These are phyloP conservation scores for Tupaia chinensis DNA, from an alignment of 2,113 vertebrate species.

Conservation along the genomic window DNA sequence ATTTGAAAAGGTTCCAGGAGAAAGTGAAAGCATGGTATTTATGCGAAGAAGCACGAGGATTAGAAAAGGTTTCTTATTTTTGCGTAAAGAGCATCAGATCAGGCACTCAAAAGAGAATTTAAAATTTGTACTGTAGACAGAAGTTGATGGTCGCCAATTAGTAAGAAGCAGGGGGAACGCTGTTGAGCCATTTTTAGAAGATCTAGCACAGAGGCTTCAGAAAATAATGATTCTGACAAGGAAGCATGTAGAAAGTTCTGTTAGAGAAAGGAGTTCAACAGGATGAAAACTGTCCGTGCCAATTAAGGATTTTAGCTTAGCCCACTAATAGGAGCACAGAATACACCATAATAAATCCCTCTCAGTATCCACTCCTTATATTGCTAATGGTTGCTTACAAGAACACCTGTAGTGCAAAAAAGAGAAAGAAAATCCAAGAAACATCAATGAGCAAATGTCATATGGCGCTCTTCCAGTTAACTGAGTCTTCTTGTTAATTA, in stretches of 20 bases:
- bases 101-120: not conserved
- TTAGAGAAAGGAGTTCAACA: not conserved
- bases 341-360: not conserved
- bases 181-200: constrained; percentile 15
- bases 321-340: not conserved
- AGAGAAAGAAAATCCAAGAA: constrained; percentile 22
- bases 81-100: not conserved
- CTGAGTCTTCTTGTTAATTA: not conserved
- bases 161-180: not conserved
- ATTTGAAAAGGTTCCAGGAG: not conserved
- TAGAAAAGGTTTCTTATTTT: not conserved
- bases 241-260: not conserved
- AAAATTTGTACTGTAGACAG: not conserved
- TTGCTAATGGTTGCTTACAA: not conserved
- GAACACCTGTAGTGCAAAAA: not conserved
- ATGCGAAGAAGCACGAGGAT: not conserved
- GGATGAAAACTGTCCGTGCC: not conserved
- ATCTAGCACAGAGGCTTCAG: not conserved
- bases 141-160: constrained; percentile 28
- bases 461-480: not conserved
- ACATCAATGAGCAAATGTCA: not conserved
- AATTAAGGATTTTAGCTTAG: not conserved
- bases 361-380: not conserved
- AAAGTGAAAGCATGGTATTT: not conserved
- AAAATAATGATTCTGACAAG: constrained; percentile 13